Conservation (phyloP, 2,888 invertebrate species). For the Geophilus truncorum region DNA sequence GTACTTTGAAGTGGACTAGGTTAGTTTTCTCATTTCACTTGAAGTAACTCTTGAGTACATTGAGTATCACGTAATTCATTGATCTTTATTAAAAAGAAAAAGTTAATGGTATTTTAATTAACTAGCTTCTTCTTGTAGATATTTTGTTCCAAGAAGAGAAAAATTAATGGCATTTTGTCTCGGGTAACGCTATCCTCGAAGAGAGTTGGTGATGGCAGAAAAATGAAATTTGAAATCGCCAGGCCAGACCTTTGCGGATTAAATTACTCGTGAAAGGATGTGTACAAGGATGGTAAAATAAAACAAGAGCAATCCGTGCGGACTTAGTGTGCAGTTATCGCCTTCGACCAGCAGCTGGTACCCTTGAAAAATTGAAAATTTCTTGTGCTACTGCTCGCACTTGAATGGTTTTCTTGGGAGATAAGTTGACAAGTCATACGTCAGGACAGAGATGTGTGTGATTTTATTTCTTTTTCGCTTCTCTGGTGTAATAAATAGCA, state of each 20-base stretch:
- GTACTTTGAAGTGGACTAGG: too few species aligned
- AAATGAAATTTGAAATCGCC: slow-evolving; percentile 6
- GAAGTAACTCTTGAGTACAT: too few species aligned
- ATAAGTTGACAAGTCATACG: background rate
- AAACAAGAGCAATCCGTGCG: slow-evolving; percentile 20
- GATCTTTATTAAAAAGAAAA: background rate
- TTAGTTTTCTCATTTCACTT: too few species aligned
- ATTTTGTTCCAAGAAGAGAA: background rate
- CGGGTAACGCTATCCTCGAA: background rate
- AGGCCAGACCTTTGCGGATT: background rate
- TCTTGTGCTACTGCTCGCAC: background rate
- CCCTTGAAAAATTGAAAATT: slow-evolving; percentile 14
- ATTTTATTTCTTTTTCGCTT: background rate
- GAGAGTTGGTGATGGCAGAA: background rate
- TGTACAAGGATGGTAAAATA: slow-evolving; percentile 11
- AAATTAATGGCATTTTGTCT: background rate
- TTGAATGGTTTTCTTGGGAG: background rate
- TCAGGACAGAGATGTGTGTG: background rate
- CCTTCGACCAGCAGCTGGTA: slow-evolving; percentile 15
- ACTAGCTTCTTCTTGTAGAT: background rate
- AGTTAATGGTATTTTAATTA: background rate
- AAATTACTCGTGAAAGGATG: slow-evolving; percentile 15
- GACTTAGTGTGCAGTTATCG: slow-evolving; percentile 16
- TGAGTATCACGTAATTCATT: too few species aligned
- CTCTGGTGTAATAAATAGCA: background rate